These are phyloP conservation scores for Myiozetetes cayanensis DNA, from an alignment of 2,113 vertebrate genomes.

Conservation along the genomic window DNA sequence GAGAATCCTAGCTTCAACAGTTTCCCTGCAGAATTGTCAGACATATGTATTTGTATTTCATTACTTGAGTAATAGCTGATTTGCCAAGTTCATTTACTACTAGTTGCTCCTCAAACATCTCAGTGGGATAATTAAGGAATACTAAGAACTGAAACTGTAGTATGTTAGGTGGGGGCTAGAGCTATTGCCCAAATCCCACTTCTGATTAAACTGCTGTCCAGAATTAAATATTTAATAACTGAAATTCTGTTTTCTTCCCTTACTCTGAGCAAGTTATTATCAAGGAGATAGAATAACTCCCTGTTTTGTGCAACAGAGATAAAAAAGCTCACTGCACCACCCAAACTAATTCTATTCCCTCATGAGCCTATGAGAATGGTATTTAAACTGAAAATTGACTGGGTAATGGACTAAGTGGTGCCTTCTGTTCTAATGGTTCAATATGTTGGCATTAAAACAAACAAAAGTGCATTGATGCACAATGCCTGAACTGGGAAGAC, in stretches of 20 bases:
- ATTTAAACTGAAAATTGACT: slow-evolving; percentile 74
- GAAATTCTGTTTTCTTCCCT: slow-evolving; percentile 75
- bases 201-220: slow-evolving; percentile 80
- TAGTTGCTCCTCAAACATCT: slow-evolving; percentile 81
- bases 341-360: slow-evolving; percentile 67
- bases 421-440: slow-evolving; percentile 58
- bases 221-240: slow-evolving; percentile 82
- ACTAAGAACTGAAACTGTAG: slow-evolving; percentile 80
- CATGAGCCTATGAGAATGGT: slow-evolving; percentile 50
- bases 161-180: slow-evolving; percentile 71
- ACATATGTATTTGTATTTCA: slow-evolving; percentile 86
- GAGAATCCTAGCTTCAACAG: slow-evolving; percentile 74
- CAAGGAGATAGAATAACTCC: slow-evolving; percentile 64
- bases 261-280: slow-evolving; percentile 66
- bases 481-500: neutral
- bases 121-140: slow-evolving; percentile 83
- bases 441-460: slow-evolving; percentile 63
- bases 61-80: slow-evolving; percentile 81
- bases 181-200: slow-evolving; percentile 80
- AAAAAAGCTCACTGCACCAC: slow-evolving; percentile 16
- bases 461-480: neutral
- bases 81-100: slow-evolving; percentile 84
- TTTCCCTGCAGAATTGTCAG: slow-evolving; percentile 79
- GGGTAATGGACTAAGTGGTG: slow-evolving; percentile 64
- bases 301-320: slow-evolving; percentile 62